phyloP scores from a whole-genome alignment of 2,797 vertebrate species.

The Notolabrus celidotus region DNA sequence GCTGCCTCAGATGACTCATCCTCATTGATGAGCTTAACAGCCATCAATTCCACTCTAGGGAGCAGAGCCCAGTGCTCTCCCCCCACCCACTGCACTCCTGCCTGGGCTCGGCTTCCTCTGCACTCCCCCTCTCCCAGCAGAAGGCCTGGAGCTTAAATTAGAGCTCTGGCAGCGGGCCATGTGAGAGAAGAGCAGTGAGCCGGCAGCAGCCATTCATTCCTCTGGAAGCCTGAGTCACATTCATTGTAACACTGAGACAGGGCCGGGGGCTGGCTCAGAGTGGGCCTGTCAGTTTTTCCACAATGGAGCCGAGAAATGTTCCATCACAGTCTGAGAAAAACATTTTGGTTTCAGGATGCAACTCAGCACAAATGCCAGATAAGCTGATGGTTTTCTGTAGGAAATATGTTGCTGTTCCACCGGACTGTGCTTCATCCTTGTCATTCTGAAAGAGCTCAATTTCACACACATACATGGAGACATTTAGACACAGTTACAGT shows the following conservation, averaged over 20 bases:
- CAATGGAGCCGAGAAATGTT: conserved; percentile 50
- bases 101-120: conserved; percentile 74
- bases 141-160: conserved; percentile 84
- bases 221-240: conserved; percentile 74
- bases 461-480: too few relatives aligned
- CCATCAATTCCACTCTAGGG: conserved; percentile 79
- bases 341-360: conserved; percentile 33
- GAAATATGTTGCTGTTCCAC: conserved; percentile 16
- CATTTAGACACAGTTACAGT: too few relatives aligned
- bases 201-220: conserved; percentile 79
- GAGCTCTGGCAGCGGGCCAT: conserved; percentile 79
- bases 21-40: conserved; percentile 84
- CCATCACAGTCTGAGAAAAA: conserved; percentile 44
- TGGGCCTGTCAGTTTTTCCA: conserved; percentile 55
- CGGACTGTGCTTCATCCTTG: conserved; percentile 8
- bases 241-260: conserved; percentile 62
- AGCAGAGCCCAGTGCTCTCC: conserved; percentile 60
- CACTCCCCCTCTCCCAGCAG: conserved; percentile 70
- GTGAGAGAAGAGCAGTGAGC: conserved; percentile 64
- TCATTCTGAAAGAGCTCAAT: background rate
- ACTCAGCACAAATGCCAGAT: conserved; percentile 43
- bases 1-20: conserved; percentile 82
- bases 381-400: background rate
- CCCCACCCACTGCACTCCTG: conserved; percentile 62
- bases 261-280: conserved; percentile 39